Percentiles rank a stretch among this genome's conserved stretches.
Conservation (phyloP, 2,113 vertebrate genomes). For the Tamias sibiricus region DNA sequence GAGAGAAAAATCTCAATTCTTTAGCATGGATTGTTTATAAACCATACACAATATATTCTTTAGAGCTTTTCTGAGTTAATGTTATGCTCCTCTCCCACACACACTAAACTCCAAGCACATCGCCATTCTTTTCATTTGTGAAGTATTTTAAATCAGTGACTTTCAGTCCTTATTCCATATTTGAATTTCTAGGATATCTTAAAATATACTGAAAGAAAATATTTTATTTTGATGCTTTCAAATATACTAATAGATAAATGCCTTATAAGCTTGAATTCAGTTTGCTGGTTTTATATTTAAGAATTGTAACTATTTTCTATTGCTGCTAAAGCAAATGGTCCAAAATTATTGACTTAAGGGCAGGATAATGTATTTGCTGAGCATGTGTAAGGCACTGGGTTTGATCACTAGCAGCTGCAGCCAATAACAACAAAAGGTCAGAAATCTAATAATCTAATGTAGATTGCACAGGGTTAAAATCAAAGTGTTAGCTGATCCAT, state of each 20-base stretch:
- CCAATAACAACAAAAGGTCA: background rate
- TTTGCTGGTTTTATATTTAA: background rate
- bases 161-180: background rate
- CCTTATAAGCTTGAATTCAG: background rate
- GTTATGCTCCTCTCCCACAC: background rate
- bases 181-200: background rate
- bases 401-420: too few relatives aligned
- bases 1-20: background rate
- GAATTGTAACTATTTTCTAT: background rate
- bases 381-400: background rate
- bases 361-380: background rate
- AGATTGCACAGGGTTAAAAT: background rate
- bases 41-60: background rate
- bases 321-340: background rate
- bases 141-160: background rate
- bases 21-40: background rate
- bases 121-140: background rate
- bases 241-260: background rate
- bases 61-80: background rate
- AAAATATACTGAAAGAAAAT: background rate
- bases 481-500: background rate
- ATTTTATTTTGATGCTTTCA: background rate
- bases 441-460: background rate
- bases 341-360: background rate
- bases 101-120: background rate